Evolutionary conservation across 1,140 invertebrate genomes (phyloP).

Genomic region (Lepidostoma basale): DNA sequence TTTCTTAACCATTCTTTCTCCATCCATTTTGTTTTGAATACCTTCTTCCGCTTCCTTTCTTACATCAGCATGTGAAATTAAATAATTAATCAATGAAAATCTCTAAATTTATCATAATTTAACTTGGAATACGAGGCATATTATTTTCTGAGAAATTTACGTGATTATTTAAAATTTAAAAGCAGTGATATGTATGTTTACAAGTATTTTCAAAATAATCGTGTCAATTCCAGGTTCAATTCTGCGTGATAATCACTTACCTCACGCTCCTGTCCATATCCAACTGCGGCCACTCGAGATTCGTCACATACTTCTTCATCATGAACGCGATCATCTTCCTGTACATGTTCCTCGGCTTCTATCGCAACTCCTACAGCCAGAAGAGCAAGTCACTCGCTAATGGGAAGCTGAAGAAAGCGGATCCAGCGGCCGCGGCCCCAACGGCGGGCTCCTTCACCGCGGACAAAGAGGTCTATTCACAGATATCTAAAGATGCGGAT

Average conservation of each 20-base stretch:
- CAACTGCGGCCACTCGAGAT: conserved; percentile 77
- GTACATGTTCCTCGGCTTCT: conserved; percentile 88
- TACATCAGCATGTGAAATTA: too few relatives aligned
- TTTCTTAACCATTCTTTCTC: too few relatives aligned
- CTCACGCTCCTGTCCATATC: conserved; percentile 71
- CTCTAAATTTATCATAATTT: too few relatives aligned
- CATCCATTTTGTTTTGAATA: too few relatives aligned
- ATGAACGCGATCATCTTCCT: conserved; percentile 79
- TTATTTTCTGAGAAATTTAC: too few relatives aligned
- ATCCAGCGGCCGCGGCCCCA: not conserved
- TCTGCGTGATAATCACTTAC: conserved; percentile 74
- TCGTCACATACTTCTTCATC: conserved; percentile 67
- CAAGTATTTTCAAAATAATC: not conserved
- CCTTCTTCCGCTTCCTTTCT: too few relatives aligned
- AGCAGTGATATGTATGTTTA: not conserved
- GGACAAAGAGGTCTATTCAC: conserved; percentile 18
- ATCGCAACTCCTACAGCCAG: conserved; percentile 74
- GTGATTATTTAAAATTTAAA: too few relatives aligned
- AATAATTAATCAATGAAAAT: too few relatives aligned
- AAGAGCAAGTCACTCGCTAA: conserved; percentile 22
- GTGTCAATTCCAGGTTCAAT: conserved; percentile 69
- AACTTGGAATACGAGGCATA: too few relatives aligned
- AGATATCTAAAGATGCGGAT: conserved; percentile 34
- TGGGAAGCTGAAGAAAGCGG: not conserved
- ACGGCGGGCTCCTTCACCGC: not conserved